These are phyloP conservation scores for Saccostrea glomerata DNA, from an alignment of 1,140 invertebrate genomes.

Conservation along the genomic window DNA sequence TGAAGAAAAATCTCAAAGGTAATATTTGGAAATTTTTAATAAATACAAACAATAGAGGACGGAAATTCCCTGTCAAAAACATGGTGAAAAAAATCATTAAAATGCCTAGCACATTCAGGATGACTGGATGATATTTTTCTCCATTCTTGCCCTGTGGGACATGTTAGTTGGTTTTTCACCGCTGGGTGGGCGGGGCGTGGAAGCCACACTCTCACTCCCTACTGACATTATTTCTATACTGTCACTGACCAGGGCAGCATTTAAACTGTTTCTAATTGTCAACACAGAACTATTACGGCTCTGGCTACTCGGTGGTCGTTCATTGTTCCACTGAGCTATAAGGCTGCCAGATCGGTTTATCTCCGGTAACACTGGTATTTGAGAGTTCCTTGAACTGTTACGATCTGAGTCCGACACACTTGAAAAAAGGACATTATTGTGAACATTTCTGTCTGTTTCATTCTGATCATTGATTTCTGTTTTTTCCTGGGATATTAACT, in stretches of 20 bases:
- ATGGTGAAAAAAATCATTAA: neutral
- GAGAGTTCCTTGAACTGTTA: constrained; percentile 31
- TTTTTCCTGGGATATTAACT: constrained; percentile 39
- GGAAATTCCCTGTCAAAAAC: neutral
- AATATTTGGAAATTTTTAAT: neutral
- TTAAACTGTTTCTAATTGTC: constrained; percentile 49
- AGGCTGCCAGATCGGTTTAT: constrained; percentile 58
- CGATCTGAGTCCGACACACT: neutral
- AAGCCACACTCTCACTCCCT: constrained; percentile 45
- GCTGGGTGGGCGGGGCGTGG: constrained; percentile 49
- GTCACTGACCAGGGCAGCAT: constrained; percentile 47
- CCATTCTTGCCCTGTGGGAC: constrained; percentile 1
- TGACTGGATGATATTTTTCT: constrained; percentile 6
- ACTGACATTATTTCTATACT: constrained; percentile 53
- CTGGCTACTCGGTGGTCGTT: constrained; percentile 46
- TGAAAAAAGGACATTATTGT: neutral
- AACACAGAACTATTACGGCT: constrained; percentile 52
- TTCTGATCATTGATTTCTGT: neutral
- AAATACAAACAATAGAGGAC: constrained; percentile 4
- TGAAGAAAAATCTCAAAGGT: neutral
- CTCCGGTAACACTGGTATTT: constrained; percentile 53
- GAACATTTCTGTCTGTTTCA: constrained; percentile 2
- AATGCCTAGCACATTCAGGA: neutral
- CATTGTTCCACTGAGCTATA: constrained; percentile 48
- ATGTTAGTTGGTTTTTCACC: constrained; percentile 30